Base-by-base conservation (phyloP, 1,140 invertebrate genomes). In the Lepidurus couesii region DNA sequence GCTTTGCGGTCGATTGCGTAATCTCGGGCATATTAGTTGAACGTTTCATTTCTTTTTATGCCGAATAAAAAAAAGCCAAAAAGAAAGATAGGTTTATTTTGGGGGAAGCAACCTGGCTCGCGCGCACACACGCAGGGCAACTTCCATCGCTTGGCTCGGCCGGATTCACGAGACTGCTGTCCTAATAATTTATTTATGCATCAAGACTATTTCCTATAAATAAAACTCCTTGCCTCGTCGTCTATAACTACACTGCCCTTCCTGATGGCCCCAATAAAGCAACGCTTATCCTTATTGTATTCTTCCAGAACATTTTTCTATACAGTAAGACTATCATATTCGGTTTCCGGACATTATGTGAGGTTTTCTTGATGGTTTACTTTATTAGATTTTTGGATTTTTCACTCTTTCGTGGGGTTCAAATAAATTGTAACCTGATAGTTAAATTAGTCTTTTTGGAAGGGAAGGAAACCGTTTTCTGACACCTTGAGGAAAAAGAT, bases 161-260 rank as follows among this genome's bases (percentile, higher is more conserved):
- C 53, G 53, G n/a, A 16, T 65, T 65, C 53, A 65, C 53, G 53
- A 65, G 53, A 65, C 53, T 65, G 53, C 53, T 65, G 53, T 65
- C 53, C 13, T 65, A 65, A 65, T 65, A 65, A 65, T 65, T 65
- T 65, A 65, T 65, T 65, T 65, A 65, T 65, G 53, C 53, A 65
- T 65, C 53, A 65, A 65, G 53, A 65, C 53, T 65, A 65, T 65
- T 65, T 65, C 53, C 53, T 65, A 65, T 65, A 65, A 65, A 65
- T 65, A 65, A 65, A 65, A 65, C 53, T 65, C 53, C 9, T 4
- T 34, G 34, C 34, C 16, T n/a, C 8, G 6, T 65, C 53, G 9
- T 65, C 53, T 65, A 34, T 34, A 34, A 34, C 34, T 34, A 3
- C 34, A 34, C 34, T 34, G 34, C 34, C 34, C 34, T 34, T 34